A percentile compares a stretch with the other conserved stretches of the same genome.
Conservation (phyloP, 2,888 invertebrate species). For the Eupithecia tripunctaria region DNA sequence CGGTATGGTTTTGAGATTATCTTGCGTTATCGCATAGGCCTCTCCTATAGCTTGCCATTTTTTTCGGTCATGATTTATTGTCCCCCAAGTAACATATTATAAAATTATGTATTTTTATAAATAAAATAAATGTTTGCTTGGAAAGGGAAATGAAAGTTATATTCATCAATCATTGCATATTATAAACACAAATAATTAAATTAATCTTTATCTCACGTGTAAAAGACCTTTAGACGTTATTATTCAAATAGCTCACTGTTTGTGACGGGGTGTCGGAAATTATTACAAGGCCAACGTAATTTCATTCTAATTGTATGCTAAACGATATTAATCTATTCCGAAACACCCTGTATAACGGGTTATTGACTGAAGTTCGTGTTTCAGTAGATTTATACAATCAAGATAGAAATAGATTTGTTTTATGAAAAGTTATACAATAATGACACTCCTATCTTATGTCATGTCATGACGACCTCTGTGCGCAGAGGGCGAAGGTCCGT, state of each 20-base stretch:
- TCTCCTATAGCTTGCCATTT: too few species aligned
- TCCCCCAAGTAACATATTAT: too few species aligned
- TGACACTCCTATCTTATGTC: too few species aligned
- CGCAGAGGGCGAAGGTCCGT: too few species aligned
- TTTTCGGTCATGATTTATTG: too few species aligned
- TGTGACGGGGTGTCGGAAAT: slow-evolving; percentile 14
- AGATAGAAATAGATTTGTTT: background rate
- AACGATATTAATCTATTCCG: slow-evolving; percentile 12
- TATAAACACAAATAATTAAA: background rate
- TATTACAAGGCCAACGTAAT: slow-evolving; percentile 11
- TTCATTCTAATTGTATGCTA: slow-evolving; percentile 15
- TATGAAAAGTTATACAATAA: background rate
- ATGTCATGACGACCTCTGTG: too few species aligned
- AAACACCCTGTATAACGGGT: slow-evolving; percentile 5
- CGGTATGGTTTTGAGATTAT: too few species aligned
- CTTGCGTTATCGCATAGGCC: too few species aligned
- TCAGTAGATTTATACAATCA: background rate
- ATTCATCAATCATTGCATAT: background rate
- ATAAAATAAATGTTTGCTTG: too few species aligned
- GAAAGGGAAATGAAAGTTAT: too few species aligned
- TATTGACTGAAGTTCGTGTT: slow-evolving; percentile 9
- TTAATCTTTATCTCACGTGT: background rate
- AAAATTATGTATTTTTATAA: too few species aligned
- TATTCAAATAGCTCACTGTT: slow-evolving; percentile 12
- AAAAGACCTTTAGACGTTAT: background rate